Conservation (phyloP, 1,140 invertebrate genomes). For the Trichomalopsis sarcophagae region DNA sequence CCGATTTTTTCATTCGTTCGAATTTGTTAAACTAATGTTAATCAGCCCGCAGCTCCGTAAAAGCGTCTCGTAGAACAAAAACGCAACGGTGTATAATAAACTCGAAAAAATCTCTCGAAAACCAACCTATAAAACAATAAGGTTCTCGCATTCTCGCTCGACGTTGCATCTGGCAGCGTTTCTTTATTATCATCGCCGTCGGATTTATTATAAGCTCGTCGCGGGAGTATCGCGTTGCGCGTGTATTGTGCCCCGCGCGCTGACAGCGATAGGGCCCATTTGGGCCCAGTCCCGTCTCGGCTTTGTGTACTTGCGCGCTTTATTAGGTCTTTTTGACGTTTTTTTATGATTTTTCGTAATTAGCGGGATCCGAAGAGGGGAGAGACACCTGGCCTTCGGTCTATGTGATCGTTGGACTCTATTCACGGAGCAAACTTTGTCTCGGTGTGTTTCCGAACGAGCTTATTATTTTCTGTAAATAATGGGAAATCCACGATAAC, state of each 20-base stretch:
- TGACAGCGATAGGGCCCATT: slow-evolving; percentile 72
- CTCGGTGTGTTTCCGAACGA: not conserved
- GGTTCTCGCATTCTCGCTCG: not conserved
- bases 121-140: slow-evolving; percentile 24
- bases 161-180: slow-evolving; percentile 1
- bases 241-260: slow-evolving; percentile 62
- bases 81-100: not conserved
- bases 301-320: not conserved
- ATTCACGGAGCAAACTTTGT: not conserved
- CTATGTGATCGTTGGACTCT: not conserved
- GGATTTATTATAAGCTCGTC: slow-evolving; percentile 3
- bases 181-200: slow-evolving; percentile 22
- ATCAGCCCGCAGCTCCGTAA: too few species aligned
- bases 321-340: not conserved
- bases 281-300: slow-evolving; percentile 40
- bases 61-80: not conserved
- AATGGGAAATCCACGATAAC: too few species aligned
- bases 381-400: not conserved
- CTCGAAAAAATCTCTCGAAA: not conserved
- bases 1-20: not conserved
- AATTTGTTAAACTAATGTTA: not conserved
- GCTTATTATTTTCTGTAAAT: too few species aligned
- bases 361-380: not conserved
- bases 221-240: slow-evolving; percentile 66
- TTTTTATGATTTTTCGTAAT: not conserved